Conservation (phyloP, 2,888 invertebrate species). For the Trachelus troglodyta region DNA sequence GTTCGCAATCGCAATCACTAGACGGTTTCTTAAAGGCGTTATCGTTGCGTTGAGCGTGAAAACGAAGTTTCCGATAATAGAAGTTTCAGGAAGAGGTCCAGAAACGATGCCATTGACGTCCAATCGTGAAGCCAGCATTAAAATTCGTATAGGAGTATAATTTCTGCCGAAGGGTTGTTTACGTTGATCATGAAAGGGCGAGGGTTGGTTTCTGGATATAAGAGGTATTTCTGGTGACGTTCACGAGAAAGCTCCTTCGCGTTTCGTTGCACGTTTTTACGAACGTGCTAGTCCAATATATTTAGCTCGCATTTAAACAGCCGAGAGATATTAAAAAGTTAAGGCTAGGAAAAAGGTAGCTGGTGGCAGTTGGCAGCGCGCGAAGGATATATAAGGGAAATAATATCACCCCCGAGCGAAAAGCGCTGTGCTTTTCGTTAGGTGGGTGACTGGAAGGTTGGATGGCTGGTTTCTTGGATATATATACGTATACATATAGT, state of each 20-base stretch:
- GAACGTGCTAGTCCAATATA: constrained; percentile 18
- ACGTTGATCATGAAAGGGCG: not conserved
- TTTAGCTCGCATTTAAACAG: not conserved
- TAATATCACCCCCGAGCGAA: constrained; percentile 17
- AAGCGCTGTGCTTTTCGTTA: not conserved
- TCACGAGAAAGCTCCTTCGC: constrained; percentile 11
- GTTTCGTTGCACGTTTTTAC: constrained; percentile 37
- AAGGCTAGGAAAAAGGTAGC: not conserved
- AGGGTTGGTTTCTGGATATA: not conserved
- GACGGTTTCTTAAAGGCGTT: not conserved
- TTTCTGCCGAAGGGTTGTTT: not conserved
- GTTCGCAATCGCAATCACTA: not conserved
- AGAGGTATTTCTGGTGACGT: not conserved
- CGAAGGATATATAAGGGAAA: constrained; percentile 21
- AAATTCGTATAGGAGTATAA: not conserved
- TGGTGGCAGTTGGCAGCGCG: not conserved
- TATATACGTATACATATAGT: constrained; percentile 9
- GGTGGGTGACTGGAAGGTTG: not conserved
- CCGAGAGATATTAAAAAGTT: constrained; percentile 14
- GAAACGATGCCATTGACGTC: not conserved
- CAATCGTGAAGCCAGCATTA: not conserved
- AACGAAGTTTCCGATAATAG: not conserved
- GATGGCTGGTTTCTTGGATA: not conserved
- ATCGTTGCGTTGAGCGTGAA: not conserved
- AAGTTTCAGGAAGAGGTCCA: not conserved